phyloP scores from a whole-genome alignment of 1,140 invertebrate genomes.

The Neodiprion lecontei region DNA sequence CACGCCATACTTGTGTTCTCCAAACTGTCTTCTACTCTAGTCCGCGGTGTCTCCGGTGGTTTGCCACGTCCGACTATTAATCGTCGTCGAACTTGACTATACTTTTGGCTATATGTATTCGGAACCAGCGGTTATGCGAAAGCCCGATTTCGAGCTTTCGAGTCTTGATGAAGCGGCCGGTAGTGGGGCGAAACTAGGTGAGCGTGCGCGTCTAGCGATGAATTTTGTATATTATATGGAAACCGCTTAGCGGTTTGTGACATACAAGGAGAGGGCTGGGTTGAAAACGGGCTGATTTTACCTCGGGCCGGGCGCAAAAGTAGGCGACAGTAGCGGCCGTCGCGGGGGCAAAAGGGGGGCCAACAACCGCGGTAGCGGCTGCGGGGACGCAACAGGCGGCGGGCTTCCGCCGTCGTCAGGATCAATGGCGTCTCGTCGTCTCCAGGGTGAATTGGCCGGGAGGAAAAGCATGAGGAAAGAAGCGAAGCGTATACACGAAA shows the following conservation, averaged over 20 bases:
- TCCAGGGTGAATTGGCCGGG: background rate
- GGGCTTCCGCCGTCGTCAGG: constrained; percentile 21
- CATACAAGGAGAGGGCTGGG: background rate
- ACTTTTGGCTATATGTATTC: background rate
- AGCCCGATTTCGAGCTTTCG: background rate
- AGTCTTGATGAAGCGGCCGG: background rate
- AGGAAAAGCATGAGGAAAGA: background rate
- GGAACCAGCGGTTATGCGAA: background rate
- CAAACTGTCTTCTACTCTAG: background rate
- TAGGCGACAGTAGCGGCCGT: constrained; percentile 27
- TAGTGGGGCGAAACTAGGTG: background rate
- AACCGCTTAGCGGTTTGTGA: background rate
- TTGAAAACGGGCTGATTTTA: constrained; percentile 10
- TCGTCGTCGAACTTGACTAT: background rate
- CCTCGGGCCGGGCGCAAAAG: constrained; percentile 23
- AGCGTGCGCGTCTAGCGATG: background rate
- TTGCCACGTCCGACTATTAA: background rate
- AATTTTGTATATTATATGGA: constrained; percentile 6
- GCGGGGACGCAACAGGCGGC: constrained; percentile 23
- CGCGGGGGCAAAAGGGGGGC: constrained; percentile 26
- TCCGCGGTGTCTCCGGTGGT: background rate
- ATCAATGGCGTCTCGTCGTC: background rate
- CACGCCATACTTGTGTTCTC: background rate
- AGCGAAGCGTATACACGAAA: background rate
- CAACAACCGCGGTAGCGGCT: constrained; percentile 27